A percentile compares a stretch with the other conserved stretches of the same genome.
phyloP scores from a whole-genome alignment of 2,797 vertebrate genomes.

The Hydrolagus colliei region DNA sequence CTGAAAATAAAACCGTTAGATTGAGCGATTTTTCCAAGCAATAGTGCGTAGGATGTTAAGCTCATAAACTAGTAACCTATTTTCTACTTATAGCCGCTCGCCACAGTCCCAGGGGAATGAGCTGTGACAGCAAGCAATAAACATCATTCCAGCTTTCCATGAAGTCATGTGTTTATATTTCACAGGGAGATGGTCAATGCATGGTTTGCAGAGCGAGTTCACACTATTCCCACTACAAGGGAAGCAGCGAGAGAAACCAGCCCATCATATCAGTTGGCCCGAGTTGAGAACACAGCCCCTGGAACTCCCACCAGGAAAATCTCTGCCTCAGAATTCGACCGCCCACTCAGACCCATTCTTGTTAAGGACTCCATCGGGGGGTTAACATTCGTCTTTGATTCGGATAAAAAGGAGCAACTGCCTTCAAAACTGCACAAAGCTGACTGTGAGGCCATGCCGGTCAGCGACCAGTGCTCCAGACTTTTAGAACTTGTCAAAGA shows the following conservation, averaged over 20 bases:
- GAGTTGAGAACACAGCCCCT: constrained; percentile 54
- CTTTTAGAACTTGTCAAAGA: constrained; percentile 90
- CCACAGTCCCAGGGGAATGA: not conserved
- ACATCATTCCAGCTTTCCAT: constrained; percentile 11
- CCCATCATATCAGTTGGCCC: constrained; percentile 43
- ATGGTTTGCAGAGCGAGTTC: constrained; percentile 93
- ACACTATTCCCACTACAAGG: constrained; percentile 74
- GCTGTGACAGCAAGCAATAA: not conserved
- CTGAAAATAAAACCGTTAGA: not conserved
- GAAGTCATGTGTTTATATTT: constrained; percentile 37
- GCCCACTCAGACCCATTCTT: constrained; percentile 85
- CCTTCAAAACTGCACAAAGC: constrained; percentile 57
- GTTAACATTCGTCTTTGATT: constrained; percentile 77
- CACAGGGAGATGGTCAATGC: constrained; percentile 95
- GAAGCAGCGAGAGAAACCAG: constrained; percentile 55
- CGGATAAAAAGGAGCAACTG: constrained; percentile 71
- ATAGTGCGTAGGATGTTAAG: too few species aligned
- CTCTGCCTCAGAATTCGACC: constrained; percentile 90
- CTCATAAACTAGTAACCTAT: not conserved
- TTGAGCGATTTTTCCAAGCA: too few species aligned
- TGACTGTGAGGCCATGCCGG: constrained; percentile 40
- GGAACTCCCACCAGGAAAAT: constrained; percentile 80
- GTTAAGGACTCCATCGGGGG: constrained; percentile 85
- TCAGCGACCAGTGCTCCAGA: constrained; percentile 72
- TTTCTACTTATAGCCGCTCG: not conserved